These are phyloP conservation scores for Hippocampus abdominalis DNA, from an alignment of 2,113 vertebrate genomes.

Conservation along the genomic window DNA sequence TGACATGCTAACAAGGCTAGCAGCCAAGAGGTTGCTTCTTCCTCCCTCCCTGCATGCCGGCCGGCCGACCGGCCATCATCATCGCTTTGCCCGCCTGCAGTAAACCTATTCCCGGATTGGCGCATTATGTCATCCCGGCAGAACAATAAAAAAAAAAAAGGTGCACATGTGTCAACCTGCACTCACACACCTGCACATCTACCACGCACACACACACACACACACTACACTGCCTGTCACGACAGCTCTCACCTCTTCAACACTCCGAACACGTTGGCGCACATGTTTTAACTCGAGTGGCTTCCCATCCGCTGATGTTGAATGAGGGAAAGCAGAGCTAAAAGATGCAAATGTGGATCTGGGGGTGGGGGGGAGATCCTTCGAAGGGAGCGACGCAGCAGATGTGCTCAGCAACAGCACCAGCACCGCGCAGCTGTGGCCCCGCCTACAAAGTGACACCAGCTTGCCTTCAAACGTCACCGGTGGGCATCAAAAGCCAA, in stretches of 20 bases:
- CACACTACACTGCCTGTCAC: not conserved
- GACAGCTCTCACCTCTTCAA: constrained; percentile 73
- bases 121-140: constrained; percentile 52
- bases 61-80: too few species aligned
- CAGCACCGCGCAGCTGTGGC: constrained; percentile 8
- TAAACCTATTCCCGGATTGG: constrained; percentile 22
- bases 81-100: constrained; percentile 1
- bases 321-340: not conserved
- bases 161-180: not conserved
- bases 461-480: not conserved
- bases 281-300: constrained; percentile 61
- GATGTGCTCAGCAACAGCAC: constrained; percentile 13
- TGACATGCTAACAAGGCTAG: not conserved
- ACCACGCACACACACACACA: not conserved
- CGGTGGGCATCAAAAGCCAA: not conserved
- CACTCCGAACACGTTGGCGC: constrained; percentile 76
- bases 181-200: not conserved
- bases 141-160: not conserved
- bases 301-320: constrained; percentile 59
- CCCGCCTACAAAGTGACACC: not conserved
- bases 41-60: constrained; percentile 1
- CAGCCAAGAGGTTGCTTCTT: not conserved
- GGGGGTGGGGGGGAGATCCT: too few species aligned
- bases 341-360: not conserved
- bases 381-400: not conserved